Evolutionary conservation across 2,888 invertebrate species (phyloP).

Genomic region (Actias luna): DNA sequence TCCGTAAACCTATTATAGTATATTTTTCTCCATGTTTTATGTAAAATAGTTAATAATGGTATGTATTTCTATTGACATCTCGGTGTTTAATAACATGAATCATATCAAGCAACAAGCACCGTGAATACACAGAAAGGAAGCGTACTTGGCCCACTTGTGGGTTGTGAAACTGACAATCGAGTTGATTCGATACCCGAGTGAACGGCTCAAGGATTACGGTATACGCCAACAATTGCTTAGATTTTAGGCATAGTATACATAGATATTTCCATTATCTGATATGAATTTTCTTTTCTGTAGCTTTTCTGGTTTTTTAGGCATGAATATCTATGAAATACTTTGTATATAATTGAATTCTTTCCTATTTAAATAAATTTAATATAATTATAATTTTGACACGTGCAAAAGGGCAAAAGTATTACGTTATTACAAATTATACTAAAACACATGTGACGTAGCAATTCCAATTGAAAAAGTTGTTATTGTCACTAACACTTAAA

Average conservation of each 20-base stretch:
- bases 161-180: constrained; percentile 52
- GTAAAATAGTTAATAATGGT: neutral
- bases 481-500: no score
- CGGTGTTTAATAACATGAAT: constrained; percentile 7
- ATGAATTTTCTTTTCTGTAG: neutral
- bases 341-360: neutral
- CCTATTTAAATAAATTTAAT: no score
- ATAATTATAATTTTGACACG: neutral
- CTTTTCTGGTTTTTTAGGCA: neutral
- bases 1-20: neutral
- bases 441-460: no score
- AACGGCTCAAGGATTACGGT: constrained; percentile 35
- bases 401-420: no score
- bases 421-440: no score
- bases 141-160: constrained; percentile 65
- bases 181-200: constrained; percentile 49
- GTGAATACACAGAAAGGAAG: constrained; percentile 51
- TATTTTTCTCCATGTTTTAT: neutral
- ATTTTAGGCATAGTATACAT: constrained; percentile 8
- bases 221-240: constrained; percentile 16
- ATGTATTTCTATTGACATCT: neutral
- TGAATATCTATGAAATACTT: neutral
- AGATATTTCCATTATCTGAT: neutral
- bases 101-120: constrained; percentile 1
- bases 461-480: no score